phyloP scores from a whole-genome alignment of 2,113 vertebrate species.

The Vombatus ursinus region DNA sequence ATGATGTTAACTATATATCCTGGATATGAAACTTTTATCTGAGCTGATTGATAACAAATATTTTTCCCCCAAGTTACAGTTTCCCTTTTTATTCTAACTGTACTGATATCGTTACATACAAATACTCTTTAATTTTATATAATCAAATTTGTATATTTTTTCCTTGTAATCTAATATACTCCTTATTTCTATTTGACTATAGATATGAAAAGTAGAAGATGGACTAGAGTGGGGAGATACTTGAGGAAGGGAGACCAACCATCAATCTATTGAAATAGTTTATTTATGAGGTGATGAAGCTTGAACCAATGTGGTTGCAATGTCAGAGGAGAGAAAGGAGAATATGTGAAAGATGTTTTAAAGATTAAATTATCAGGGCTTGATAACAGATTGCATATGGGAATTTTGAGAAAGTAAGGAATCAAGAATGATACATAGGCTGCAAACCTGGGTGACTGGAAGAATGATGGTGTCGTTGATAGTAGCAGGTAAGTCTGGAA shows the following conservation, averaged over 20 bases:
- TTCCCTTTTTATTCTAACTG: not conserved
- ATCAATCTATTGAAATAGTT: not conserved
- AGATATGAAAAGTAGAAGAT: not conserved
- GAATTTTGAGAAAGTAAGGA: not conserved
- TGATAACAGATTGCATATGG: not conserved
- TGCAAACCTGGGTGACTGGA: not conserved
- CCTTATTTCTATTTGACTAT: not conserved
- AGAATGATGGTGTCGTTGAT: not conserved
- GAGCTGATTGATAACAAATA: not conserved
- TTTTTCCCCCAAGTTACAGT: not conserved
- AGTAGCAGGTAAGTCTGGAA: not conserved
- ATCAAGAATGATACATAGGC: not conserved
- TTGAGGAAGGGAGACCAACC: not conserved
- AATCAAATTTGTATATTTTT: not conserved
- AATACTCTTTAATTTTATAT: not conserved
- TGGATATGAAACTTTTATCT: not conserved
- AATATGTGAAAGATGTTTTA: not conserved
- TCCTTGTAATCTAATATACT: not conserved
- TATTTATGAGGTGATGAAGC: not conserved
- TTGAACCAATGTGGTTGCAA: not conserved
- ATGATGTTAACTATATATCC: not conserved
- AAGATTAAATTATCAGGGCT: not conserved
- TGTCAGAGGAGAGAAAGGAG: not conserved
- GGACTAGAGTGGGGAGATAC: not conserved
- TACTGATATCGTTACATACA: not conserved